Evolutionary conservation across 2,888 invertebrate genomes (phyloP).

Genomic region (Smittia aterrima): DNA sequence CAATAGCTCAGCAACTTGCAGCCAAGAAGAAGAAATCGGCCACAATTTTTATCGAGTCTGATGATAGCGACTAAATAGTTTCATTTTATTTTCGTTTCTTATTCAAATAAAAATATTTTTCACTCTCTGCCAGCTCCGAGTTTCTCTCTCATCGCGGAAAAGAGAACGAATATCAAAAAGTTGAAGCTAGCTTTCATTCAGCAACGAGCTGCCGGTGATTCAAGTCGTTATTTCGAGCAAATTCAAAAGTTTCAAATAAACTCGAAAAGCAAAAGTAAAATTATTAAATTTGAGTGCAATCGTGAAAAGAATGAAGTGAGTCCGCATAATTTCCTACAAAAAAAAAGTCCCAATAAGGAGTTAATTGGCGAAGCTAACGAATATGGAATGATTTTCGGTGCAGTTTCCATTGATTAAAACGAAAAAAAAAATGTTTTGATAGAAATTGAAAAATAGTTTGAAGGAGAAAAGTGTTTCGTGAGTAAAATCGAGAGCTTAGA

Average conservation of each 20-base stretch:
- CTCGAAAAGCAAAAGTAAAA: neutral
- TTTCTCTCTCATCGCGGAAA: too few species aligned
- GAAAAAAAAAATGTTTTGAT: neutral
- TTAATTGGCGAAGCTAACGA: neutral
- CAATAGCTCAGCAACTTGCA: too few species aligned
- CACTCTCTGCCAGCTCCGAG: too few species aligned
- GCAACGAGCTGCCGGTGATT: neutral
- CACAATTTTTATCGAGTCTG: too few species aligned
- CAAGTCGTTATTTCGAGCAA: neutral
- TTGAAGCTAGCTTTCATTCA: neutral
- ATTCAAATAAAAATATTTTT: too few species aligned
- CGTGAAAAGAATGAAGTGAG: neutral
- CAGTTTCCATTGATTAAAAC: neutral
- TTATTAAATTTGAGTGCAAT: too few species aligned
- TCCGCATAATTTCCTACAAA: neutral
- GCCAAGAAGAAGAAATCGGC: too few species aligned
- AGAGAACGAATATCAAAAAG: too few species aligned
- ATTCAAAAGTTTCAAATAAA: neutral
- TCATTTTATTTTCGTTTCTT: too few species aligned
- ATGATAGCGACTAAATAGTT: too few species aligned
- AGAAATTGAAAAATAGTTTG: neutral
- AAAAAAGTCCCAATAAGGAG: neutral
- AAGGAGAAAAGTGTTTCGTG: neutral
- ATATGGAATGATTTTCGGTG: neutral
- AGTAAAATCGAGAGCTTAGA: neutral